Base-by-base conservation (phyloP, 2,113 vertebrate genomes). In the Trogon surrucura region DNA sequence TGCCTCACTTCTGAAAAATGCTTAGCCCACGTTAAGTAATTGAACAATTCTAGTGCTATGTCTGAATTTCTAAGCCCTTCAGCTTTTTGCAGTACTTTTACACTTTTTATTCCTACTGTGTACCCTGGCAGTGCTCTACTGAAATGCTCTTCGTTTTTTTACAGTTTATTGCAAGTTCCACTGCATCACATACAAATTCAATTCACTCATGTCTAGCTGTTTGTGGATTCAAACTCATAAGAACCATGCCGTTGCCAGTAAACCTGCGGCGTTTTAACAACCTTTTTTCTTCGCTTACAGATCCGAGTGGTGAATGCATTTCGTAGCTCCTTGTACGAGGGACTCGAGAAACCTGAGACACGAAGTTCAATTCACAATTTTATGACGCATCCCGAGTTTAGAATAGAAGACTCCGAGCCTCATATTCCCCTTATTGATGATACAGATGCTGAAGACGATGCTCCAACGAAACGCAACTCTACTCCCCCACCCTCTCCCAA, bases 241-340 rank as follows among this genome's bases (percentile, higher is more conserved):
- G 91, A 98, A 83, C 96, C 97, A 93, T 96, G 92, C 90, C 95
- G 61, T 23, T 60, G 16, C 7, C 66, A 65, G 47, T 51, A 94
- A 86, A 73, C 65, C 36, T 44, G 57, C 94, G 56, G 50, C 21
- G 26, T 69, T 70, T 58, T 97, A 83, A 98, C 80, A 50, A 11
- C 51, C 85, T 71, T 89, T 66, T 78, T 67, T 81, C 88, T 98
- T 91, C 88, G 65, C 97, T 97, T 95, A 61, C 98, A 99, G 99
- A 99, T 99, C 98, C 99, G 99, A 98, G 99, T 99, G 99, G 99
- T 99, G 99, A 99, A 99, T 98, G 99, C 99, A 98, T 99, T 99
- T 99, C 99, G 99, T 99, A 99, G 99, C 98, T 99, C 99, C 98
- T 98, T 99, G 97, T 99, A 99, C 83, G 99, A 99, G 98, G 99